These are phyloP conservation scores for Eilema griseolum DNA, from an alignment of 2,888 invertebrate species.

Conservation along the genomic window DNA sequence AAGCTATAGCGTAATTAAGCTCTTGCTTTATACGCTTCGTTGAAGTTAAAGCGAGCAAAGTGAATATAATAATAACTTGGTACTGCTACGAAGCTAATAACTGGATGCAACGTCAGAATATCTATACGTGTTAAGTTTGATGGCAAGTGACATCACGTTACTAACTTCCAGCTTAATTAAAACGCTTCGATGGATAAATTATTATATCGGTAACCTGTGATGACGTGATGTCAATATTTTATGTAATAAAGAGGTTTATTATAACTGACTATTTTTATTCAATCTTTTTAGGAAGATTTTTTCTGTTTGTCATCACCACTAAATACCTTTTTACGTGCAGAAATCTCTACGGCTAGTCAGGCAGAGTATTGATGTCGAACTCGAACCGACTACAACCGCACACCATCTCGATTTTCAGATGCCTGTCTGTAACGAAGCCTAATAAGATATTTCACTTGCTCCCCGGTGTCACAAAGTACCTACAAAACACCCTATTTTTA, in stretches of 20 bases:
- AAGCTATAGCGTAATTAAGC: conserved; percentile 40
- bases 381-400: no score
- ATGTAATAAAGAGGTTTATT: conserved; percentile 41
- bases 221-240: conserved; percentile 37
- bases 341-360: no score
- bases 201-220: conserved; percentile 51
- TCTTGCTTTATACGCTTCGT: conserved; percentile 38
- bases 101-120: conserved; percentile 46
- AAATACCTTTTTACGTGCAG: no score
- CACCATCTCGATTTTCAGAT: no score
- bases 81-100: conserved; percentile 43
- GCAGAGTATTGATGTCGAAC: no score
- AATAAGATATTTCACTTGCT: no score
- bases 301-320: no score
- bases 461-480: no score
- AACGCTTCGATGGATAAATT: conserved; percentile 64
- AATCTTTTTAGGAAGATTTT: background rate
- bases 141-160: conserved; percentile 54
- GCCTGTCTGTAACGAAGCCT: no score
- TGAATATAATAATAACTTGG: conserved; percentile 54
- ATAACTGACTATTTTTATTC: background rate
- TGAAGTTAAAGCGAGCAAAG: conserved; percentile 46
- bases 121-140: conserved; percentile 42
- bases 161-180: conserved; percentile 70
- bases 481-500: background rate